Conservation (phyloP, 2,797 vertebrate species). For the Hydrocynus forskahlii region DNA sequence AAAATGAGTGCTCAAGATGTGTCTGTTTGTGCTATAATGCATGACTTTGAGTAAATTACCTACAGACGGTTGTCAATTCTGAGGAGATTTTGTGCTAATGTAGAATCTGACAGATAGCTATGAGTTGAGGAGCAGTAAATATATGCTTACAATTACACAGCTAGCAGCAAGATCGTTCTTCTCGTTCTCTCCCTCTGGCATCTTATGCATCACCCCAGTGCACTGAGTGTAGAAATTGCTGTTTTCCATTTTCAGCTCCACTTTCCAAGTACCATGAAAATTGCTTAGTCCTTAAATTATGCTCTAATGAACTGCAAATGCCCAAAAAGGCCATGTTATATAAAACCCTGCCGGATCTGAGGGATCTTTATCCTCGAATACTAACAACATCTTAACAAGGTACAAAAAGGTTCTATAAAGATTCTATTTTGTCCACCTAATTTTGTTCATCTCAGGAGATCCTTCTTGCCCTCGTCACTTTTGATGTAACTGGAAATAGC, state of each 20-base stretch:
- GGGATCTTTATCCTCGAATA: background rate
- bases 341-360: background rate
- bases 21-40: background rate
- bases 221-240: background rate
- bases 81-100: background rate
- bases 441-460: background rate
- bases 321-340: background rate
- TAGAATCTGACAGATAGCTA: background rate
- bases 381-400: background rate
- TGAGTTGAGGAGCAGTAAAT: background rate
- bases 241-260: slow-evolving; percentile 11
- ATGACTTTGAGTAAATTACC: too few species aligned
- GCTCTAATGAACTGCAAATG: slow-evolving; percentile 17
- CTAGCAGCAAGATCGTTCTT: background rate
- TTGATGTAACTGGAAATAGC: background rate
- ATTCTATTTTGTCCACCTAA: background rate
- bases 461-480: background rate
- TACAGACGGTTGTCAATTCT: too few species aligned
- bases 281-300: background rate
- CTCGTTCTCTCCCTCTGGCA: background rate
- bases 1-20: background rate
- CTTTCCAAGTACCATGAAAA: background rate
- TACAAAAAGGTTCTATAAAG: background rate
- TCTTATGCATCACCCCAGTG: background rate
- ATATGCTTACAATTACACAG: background rate